Base-by-base conservation (phyloP, 2,797 vertebrate genomes). In the Mareca penelope region DNA sequence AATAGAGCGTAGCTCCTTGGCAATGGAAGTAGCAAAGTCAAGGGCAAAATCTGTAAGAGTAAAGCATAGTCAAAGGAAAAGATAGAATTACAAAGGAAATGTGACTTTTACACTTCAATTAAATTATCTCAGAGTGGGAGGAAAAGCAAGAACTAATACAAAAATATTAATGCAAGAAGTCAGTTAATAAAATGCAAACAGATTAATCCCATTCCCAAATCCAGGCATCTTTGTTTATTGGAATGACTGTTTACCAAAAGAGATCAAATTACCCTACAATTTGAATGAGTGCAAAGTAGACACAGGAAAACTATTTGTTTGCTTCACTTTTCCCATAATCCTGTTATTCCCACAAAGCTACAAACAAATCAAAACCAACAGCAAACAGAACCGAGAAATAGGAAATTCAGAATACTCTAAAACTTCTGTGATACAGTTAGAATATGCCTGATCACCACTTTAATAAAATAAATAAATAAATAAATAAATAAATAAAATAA, bases 31-130 rank as follows among this genome's bases (percentile, higher is more conserved):
- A 78, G 42, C 53, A 90, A 89, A 95, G 65, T 52, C 71, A 69
- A 85, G 81, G 72, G 65, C 71, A 89, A 89, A 92, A 73, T 80
- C 42, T 80, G 65, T 37, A 46, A 88, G 72, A 91, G 78, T 33
- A 92, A 82, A 90, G n/a, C 26, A 70, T 7, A 89, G 55, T 44
- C 81, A 80, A 75, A 37, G 50, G 68, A 89, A 84, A 35, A 42
- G 50, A 37, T 11, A 83, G 61, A 83, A 64, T 63, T 85, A 83
- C 65, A 89, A 89, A 88, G 46, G 80, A 71, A 80, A 91, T 46
- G 46, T 80, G 61, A 75, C 73, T 65, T 91, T 89, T 89, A 78
- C 83, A 68, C 15, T 63, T 33, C 29, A 76, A 80, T 89, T 89
- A 80, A 85, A 90, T 85, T 68, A 65, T n/a, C 39, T 55, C 59